Evolutionary conservation across 2,888 invertebrate genomes (phyloP).

Genomic region (Steinernema scapterisci): DNA sequence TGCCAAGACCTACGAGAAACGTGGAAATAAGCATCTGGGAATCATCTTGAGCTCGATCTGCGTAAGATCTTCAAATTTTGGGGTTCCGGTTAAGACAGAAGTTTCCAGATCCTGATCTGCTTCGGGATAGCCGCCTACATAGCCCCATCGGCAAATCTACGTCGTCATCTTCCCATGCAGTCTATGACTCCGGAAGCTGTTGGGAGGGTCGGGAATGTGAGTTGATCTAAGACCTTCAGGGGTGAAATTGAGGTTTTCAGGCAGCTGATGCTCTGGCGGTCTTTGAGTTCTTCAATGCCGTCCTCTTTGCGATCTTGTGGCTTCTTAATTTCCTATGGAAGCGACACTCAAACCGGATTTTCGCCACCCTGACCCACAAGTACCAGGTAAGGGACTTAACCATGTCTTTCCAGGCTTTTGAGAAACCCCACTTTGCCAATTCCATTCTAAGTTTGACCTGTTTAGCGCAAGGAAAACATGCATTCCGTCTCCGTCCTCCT

Average conservation of each 20-base stretch:
- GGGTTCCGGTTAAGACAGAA: not conserved
- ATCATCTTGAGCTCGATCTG: not conserved
- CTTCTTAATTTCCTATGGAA: slow-evolving; percentile 20
- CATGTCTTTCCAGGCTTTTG: not conserved
- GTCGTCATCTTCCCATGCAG: slow-evolving; percentile 24
- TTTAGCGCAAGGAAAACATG: slow-evolving; percentile 13
- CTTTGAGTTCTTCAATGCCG: slow-evolving; percentile 2
- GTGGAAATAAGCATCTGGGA: not conserved
- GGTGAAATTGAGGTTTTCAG: not conserved
- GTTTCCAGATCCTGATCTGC: not conserved
- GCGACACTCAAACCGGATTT: not conserved
- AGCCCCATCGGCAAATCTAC: not conserved
- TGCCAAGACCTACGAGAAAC: slow-evolving; percentile 27
- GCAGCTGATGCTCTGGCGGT: not conserved
- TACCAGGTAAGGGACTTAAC: not conserved
- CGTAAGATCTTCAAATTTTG: not conserved
- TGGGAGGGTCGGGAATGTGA: not conserved
- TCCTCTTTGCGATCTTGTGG: not conserved
- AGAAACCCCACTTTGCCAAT: not conserved
- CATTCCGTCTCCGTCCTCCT: not conserved
- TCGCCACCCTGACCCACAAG: slow-evolving; percentile 10
- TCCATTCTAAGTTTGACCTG: too few species aligned
- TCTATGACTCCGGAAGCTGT: slow-evolving; percentile 20
- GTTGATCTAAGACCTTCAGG: not conserved
- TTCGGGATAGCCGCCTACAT: not conserved